A percentile compares a stretch with the other conserved stretches of the same genome.
phyloP scores from a whole-genome alignment of 2,797 vertebrate genomes.

The Sarcophilus harrisii region DNA sequence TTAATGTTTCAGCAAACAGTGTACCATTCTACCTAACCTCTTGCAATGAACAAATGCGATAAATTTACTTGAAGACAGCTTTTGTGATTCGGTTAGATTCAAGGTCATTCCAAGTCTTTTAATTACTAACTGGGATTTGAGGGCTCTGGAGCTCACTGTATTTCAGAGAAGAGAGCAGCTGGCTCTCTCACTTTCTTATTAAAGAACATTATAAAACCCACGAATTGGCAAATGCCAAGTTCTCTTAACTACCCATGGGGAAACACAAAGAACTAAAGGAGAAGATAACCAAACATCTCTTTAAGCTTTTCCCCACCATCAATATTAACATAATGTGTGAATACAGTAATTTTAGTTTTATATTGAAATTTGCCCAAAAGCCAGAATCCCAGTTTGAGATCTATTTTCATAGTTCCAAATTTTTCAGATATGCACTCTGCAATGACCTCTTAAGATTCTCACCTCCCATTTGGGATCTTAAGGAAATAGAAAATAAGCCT shows the following conservation, averaged over 20 bases:
- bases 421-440: constrained; percentile 43
- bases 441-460: constrained; percentile 9
- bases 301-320: constrained; percentile 15
- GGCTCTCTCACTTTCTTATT: constrained; percentile 55
- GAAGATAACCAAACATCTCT: constrained; percentile 42
- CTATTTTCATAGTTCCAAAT: constrained; percentile 16
- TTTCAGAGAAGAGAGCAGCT: constrained; percentile 60
- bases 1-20: constrained; percentile 81
- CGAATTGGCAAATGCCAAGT: constrained; percentile 34
- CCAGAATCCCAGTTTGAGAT: neutral
- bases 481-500: neutral
- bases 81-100: constrained; percentile 75
- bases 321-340: constrained; percentile 39
- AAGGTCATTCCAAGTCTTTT: constrained; percentile 79
- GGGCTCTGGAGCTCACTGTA: constrained; percentile 47
- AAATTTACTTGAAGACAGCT: constrained; percentile 70
- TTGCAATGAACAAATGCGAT: constrained; percentile 62
- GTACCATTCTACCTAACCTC: constrained; percentile 61
- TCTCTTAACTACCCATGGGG: constrained; percentile 47
- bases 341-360: constrained; percentile 38
- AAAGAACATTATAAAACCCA: constrained; percentile 51
- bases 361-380: constrained; percentile 45
- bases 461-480: neutral
- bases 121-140: constrained; percentile 72
- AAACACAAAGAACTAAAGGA: constrained; percentile 46